phyloP scores from a whole-genome alignment of 2,888 invertebrate species.

The Leptinotarsa peninsularis region DNA sequence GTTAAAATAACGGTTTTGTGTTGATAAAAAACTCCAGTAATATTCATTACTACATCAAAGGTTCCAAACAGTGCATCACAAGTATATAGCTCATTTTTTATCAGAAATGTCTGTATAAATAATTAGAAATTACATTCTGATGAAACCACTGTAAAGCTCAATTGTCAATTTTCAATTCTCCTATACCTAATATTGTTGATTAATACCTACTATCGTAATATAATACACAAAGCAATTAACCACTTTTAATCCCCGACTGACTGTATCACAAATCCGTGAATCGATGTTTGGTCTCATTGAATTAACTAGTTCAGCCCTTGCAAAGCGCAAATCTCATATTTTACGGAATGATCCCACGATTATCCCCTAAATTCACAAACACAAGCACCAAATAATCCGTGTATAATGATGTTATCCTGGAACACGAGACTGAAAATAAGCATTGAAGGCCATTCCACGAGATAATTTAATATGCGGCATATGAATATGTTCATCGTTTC shows the following conservation, averaged over 20 bases:
- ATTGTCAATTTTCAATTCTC: too few species aligned
- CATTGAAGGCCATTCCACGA: not conserved
- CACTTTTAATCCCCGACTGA: not conserved
- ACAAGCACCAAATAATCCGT: slow-evolving; percentile 8
- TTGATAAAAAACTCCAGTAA: too few species aligned
- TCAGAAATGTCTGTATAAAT: too few species aligned
- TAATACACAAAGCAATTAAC: not conserved
- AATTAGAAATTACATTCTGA: too few species aligned
- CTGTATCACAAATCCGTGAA: not conserved
- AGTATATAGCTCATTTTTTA: too few species aligned
- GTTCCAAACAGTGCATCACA: too few species aligned
- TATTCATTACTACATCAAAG: too few species aligned
- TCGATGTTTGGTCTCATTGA: not conserved
- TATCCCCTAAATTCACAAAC: slow-evolving; percentile 10
- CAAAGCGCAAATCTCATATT: slow-evolving; percentile 1
- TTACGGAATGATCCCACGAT: not conserved
- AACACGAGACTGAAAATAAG: not conserved
- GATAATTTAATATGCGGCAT: too few species aligned
- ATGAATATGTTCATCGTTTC: too few species aligned
- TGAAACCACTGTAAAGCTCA: too few species aligned
- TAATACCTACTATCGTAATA: not conserved
- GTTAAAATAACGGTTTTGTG: too few species aligned
- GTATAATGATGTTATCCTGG: not conserved
- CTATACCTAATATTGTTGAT: too few species aligned
- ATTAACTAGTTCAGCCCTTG: not conserved